Conservation (phyloP, 2,797 vertebrate species). For the Myotis daubentonii region DNA sequence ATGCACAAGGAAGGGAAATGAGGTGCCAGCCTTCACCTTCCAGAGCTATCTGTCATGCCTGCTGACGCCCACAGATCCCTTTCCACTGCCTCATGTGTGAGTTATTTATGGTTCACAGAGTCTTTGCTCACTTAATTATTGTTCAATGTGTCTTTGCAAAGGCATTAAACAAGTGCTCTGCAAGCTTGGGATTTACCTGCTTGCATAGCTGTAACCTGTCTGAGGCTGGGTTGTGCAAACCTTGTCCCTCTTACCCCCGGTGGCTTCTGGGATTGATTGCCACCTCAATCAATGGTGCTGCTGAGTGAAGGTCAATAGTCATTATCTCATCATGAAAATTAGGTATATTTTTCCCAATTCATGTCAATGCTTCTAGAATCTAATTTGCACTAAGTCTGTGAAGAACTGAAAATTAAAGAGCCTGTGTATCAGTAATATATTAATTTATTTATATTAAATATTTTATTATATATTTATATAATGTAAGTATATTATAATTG, state of each 20-base stretch:
- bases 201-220: neutral
- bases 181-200: neutral
- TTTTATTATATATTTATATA: neutral
- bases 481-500: neutral
- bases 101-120: neutral
- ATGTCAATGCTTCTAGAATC: neutral
- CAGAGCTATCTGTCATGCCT: neutral
- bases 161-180: neutral
- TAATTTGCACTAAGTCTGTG: neutral
- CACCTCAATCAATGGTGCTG: neutral
- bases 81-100: neutral
- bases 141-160: neutral
- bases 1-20: neutral
- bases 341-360: neutral
- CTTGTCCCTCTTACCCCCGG: neutral
- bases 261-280: neutral
- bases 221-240: neutral
- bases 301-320: neutral
- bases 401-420: neutral
- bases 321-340: neutral
- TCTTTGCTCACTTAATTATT: neutral
- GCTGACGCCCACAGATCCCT: neutral
- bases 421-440: neutral
- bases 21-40: neutral
- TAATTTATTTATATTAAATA: neutral